Percentiles rank a stretch among this genome's conserved stretches.
Evolutionary conservation across 2,113 vertebrate genomes (phyloP).

Genomic region (Amblyopsis rosae): DNA sequence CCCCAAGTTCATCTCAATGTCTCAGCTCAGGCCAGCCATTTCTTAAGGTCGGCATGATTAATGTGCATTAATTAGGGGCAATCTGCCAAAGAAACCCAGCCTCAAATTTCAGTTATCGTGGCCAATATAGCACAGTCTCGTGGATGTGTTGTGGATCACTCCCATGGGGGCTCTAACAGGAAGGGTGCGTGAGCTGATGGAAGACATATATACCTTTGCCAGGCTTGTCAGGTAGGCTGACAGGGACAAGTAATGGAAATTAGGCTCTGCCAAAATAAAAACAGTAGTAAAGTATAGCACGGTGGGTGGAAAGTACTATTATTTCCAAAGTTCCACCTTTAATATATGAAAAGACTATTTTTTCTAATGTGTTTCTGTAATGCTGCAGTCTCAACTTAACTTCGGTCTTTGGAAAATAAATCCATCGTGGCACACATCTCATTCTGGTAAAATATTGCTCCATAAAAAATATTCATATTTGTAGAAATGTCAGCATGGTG

Average conservation of each 20-base stretch:
- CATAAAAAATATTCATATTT: conserved; percentile 61
- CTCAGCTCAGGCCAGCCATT: conserved; percentile 43
- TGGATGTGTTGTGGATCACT: background rate
- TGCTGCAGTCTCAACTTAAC: background rate
- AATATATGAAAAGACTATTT: too few species aligned
- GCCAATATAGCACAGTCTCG: conserved; percentile 22
- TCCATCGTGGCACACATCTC: conserved; percentile 19
- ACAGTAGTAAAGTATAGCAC: background rate
- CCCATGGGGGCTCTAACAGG: conserved; percentile 4
- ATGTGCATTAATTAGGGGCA: conserved; percentile 51
- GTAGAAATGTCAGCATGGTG: conserved; percentile 49
- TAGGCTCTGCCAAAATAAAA: background rate
- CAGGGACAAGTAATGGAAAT: background rate
- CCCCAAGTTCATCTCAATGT: conserved; percentile 52
- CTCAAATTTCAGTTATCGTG: conserved; percentile 34
- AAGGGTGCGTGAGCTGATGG: background rate
- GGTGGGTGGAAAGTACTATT: background rate
- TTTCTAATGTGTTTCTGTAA: background rate
- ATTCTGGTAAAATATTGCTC: conserved; percentile 47
- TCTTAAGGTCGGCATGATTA: conserved; percentile 63
- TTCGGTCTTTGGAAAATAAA: background rate
- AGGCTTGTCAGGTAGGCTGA: background rate
- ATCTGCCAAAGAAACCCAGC: conserved; percentile 33
- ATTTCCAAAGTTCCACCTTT: background rate
- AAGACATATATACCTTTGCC: background rate